phyloP scores from a whole-genome alignment of 2,113 vertebrate species.

The Aix galericulata region DNA sequence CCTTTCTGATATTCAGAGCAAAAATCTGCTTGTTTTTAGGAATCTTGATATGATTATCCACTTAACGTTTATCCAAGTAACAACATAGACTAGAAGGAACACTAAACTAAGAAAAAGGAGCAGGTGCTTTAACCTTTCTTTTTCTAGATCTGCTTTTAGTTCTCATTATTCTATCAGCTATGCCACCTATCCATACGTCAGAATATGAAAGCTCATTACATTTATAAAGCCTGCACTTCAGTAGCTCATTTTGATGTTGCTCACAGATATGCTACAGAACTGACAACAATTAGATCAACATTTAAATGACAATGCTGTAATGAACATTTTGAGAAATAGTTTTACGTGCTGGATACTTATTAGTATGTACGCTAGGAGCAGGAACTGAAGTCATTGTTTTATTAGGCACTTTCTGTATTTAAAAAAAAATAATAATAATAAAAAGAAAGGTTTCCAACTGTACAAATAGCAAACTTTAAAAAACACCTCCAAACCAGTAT shows the following conservation, averaged over 20 bases:
- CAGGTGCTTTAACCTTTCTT: not conserved
- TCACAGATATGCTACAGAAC: not conserved
- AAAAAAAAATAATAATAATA: not conserved
- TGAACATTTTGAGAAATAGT: not conserved
- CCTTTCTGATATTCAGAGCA: not conserved
- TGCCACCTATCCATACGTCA: not conserved
- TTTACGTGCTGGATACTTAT: not conserved
- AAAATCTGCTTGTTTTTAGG: not conserved
- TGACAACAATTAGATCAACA: not conserved
- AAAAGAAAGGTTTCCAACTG: not conserved
- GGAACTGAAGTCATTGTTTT: not conserved
- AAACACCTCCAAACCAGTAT: not conserved
- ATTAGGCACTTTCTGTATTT: not conserved
- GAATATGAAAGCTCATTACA: not conserved
- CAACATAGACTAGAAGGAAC: not conserved
- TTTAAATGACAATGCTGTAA: not conserved
- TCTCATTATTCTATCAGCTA: not conserved
- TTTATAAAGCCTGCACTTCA: not conserved
- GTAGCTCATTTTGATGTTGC: not conserved
- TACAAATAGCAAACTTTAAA: not conserved
- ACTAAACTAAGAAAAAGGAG: not conserved
- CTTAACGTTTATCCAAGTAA: not conserved
- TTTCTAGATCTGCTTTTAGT: not conserved
- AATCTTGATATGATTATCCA: not conserved
- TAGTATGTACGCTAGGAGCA: not conserved